These are phyloP conservation scores for Poecilia picta DNA, from an alignment of 2,797 vertebrate genomes.

Conservation along the genomic window DNA sequence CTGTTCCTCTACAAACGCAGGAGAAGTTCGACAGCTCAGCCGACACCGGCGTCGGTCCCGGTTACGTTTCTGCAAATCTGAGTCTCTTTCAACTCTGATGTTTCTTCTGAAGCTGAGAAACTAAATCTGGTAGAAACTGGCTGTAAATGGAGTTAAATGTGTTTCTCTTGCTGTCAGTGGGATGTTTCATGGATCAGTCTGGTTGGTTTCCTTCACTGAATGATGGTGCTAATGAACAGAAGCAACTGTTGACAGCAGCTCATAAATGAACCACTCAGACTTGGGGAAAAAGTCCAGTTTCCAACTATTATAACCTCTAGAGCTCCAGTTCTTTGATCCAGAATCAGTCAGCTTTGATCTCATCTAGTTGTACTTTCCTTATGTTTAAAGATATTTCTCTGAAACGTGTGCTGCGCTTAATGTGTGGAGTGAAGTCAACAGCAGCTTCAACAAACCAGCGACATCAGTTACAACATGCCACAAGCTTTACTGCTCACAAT, in stretches of 20 bases:
- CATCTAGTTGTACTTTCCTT: not conserved
- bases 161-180: not conserved
- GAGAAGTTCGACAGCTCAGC: constrained; percentile 39
- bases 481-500: no score
- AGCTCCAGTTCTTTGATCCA: not conserved
- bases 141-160: not conserved
- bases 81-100: not conserved
- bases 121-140: not conserved
- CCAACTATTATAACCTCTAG: not conserved
- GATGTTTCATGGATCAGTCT: not conserved
- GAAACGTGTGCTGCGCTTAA: not conserved
- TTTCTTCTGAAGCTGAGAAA: constrained; percentile 29
- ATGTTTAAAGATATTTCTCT: not conserved
- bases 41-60: not conserved
- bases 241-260: not conserved
- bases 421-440: not conserved
- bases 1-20: constrained; percentile 28
- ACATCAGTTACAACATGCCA: not conserved
- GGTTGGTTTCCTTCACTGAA: not conserved
- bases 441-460: not conserved
- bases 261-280: not conserved
- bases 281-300: not conserved
- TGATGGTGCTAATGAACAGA: not conserved
- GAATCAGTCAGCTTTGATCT: not conserved
- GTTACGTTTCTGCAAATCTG: not conserved